Conservation (phyloP, 2,113 vertebrate species). For the Festucalex cinctus region DNA sequence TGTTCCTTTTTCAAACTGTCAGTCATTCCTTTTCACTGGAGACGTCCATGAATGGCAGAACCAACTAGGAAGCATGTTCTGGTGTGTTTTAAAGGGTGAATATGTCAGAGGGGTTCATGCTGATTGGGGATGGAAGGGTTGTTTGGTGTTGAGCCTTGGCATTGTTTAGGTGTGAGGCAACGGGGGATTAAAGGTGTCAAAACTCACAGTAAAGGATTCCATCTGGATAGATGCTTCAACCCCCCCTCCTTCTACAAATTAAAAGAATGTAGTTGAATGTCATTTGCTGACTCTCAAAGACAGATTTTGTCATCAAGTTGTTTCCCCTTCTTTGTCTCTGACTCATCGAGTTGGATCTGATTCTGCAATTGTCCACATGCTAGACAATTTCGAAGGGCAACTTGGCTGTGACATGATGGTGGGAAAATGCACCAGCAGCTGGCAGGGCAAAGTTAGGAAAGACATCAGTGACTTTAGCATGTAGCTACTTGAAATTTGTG, state of each 20-base stretch:
- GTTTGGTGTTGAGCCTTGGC: conserved; percentile 23
- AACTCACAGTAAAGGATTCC: neutral
- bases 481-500: conserved; percentile 1
- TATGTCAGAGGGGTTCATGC: neutral
- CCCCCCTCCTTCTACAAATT: conserved; percentile 9
- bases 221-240: neutral
- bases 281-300: conserved; percentile 26
- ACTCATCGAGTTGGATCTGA: conserved; percentile 44
- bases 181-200: conserved; percentile 4
- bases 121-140: neutral
- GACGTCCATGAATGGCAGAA: conserved; percentile 40
- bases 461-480: conserved; percentile 19
- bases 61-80: conserved; percentile 12
- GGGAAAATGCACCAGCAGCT: conserved; percentile 46
- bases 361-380: conserved; percentile 53
- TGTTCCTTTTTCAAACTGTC: conserved; percentile 43
- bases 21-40: conserved; percentile 37
- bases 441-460: conserved; percentile 27
- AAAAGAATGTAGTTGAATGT: neutral
- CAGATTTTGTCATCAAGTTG: conserved; percentile 28
- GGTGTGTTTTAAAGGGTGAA: neutral
- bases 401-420: conserved; percentile 49
- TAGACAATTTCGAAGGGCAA: conserved; percentile 20
- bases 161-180: conserved; percentile 14
- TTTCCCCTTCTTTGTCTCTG: conserved; percentile 23